These are phyloP conservation scores for Polyommatus icarus DNA, from an alignment of 2,888 invertebrate species.

Conservation along the genomic window DNA sequence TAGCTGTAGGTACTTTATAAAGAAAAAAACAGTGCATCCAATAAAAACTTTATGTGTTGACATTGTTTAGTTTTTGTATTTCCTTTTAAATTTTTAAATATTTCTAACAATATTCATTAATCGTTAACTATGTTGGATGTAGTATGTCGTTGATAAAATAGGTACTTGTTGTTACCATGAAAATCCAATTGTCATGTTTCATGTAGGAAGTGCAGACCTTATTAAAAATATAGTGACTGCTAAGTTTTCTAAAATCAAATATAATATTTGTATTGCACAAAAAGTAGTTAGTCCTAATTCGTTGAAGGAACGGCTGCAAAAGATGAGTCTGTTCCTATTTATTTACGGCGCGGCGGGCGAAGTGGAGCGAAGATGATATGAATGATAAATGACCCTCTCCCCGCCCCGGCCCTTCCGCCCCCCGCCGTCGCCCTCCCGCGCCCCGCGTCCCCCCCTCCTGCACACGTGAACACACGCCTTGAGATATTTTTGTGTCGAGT, in stretches of 20 bases:
- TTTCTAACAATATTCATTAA: no score
- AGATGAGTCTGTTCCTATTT: constrained; percentile 81
- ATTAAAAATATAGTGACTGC: not conserved
- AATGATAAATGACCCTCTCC: constrained; percentile 80
- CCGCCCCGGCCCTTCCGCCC: constrained; percentile 53
- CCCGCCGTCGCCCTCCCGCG: constrained; percentile 43
- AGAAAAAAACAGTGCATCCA: no score
- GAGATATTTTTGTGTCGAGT: constrained; percentile 64
- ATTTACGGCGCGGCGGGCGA: constrained; percentile 81
- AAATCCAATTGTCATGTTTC: no score
- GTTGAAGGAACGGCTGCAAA: constrained; percentile 66
- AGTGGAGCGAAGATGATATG: constrained; percentile 82
- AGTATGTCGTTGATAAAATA: no score
- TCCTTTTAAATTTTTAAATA: no score
- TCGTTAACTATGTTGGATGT: no score
- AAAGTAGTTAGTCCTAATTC: constrained; percentile 45
- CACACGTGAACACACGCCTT: constrained; percentile 74
- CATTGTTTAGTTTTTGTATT: no score
- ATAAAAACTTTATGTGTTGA: no score
- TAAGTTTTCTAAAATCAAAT: not conserved
- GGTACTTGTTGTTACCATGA: no score
- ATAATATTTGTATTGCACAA: not conserved
- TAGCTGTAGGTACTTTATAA: no score
- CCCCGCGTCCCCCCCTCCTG: constrained; percentile 54
- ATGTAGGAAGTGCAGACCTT: no score